Evolutionary conservation across 2,797 vertebrate species (phyloP).

Genomic region (Danio tinwini): DNA sequence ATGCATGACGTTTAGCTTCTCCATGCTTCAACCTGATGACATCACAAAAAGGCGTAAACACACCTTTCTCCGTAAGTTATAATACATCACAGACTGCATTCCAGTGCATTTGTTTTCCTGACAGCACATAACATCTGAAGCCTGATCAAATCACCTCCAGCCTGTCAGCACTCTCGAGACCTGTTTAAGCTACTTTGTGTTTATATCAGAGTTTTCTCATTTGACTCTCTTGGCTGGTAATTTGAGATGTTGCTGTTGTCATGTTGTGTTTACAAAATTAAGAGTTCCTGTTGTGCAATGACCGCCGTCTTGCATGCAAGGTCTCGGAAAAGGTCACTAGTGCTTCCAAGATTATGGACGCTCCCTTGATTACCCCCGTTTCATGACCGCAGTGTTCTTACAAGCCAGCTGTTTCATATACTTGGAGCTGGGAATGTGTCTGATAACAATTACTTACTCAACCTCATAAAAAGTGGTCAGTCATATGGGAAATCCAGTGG

Average conservation of each 20-base stretch:
- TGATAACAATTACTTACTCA: slow-evolving; percentile 38
- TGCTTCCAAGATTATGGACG: slow-evolving; percentile 44
- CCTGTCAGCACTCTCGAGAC: background rate
- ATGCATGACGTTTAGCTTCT: background rate
- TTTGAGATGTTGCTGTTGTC: slow-evolving; percentile 66
- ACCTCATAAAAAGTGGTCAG: slow-evolving; percentile 29
- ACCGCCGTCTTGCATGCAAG: slow-evolving; percentile 30
- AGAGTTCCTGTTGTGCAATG: slow-evolving; percentile 67
- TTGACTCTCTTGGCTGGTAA: slow-evolving; percentile 64
- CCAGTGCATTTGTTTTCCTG: background rate
- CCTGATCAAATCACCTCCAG: slow-evolving; percentile 28
- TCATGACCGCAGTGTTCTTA: slow-evolving; percentile 38
- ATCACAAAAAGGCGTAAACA: slow-evolving; percentile 51
- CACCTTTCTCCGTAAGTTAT: slow-evolving; percentile 38
- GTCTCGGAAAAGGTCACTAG: slow-evolving; percentile 53
- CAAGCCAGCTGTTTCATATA: slow-evolving; percentile 62
- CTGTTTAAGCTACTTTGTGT: slow-evolving; percentile 58
- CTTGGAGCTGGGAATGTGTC: slow-evolving; percentile 44
- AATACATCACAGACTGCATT: background rate
- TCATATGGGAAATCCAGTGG: background rate
- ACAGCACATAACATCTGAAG: slow-evolving; percentile 18
- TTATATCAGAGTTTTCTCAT: slow-evolving; percentile 64
- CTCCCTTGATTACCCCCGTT: slow-evolving; percentile 53
- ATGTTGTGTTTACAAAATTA: slow-evolving; percentile 64
- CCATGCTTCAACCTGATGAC: slow-evolving; percentile 29